Percentiles rank a stretch among this genome's conserved stretches.
Conservation (phyloP, 2,797 vertebrate genomes). For the Alcedo quadribrachys region DNA sequence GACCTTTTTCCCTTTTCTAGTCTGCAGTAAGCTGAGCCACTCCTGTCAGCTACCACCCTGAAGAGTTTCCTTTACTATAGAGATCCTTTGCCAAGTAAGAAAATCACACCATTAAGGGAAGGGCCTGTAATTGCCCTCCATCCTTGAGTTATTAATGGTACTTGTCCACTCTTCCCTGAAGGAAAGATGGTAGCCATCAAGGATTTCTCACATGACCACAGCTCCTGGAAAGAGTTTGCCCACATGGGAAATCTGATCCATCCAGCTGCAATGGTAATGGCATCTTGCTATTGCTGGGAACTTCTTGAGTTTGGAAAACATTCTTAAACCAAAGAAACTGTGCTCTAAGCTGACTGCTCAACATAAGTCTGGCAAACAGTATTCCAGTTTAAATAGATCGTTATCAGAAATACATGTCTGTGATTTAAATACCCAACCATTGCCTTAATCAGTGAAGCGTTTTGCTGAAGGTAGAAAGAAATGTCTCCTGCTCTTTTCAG, state of each 20-base stretch:
- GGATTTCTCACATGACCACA: not conserved
- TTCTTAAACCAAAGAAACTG: not conserved
- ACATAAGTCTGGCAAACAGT: not conserved
- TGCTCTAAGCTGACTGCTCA: not conserved
- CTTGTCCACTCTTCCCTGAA: not conserved
- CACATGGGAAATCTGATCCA: not conserved
- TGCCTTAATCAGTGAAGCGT: not conserved
- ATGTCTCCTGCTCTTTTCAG: not conserved
- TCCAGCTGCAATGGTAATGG: not conserved
- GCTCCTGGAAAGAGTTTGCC: not conserved
- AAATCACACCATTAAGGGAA: not conserved
- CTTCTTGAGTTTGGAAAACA: not conserved
- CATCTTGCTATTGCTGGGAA: not conserved
- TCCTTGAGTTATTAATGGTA: not conserved
- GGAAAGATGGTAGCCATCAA: not conserved
- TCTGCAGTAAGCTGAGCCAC: not conserved
- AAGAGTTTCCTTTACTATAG: not conserved
- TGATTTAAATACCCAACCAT: not conserved
- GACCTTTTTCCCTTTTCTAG: not conserved
- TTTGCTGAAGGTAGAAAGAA: not conserved
- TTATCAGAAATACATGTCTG: not conserved
- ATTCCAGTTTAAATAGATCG: not conserved
- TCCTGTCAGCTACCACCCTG: not conserved
- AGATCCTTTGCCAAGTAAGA: not conserved
- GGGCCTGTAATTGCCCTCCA: not conserved